These are phyloP conservation scores for Tubulanus polymorphus DNA, from an alignment of 2,888 invertebrate genomes.

Conservation along the genomic window DNA sequence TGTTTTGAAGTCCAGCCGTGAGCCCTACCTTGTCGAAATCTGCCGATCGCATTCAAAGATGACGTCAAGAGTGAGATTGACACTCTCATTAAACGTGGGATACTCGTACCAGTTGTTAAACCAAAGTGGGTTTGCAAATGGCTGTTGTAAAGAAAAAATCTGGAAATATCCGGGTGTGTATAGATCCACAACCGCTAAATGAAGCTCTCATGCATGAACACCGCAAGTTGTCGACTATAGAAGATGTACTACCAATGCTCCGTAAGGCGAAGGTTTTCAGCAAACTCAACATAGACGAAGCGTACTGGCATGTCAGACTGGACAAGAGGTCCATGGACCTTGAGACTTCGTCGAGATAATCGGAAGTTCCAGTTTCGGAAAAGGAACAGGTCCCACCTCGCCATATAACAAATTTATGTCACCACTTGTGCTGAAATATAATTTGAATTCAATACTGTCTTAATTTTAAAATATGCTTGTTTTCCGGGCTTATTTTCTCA, in stretches of 20 bases:
- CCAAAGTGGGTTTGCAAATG: slow-evolving; percentile 20
- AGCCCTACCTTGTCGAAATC: slow-evolving; percentile 8
- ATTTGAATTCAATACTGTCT: too few relatives aligned
- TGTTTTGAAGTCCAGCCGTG: slow-evolving; percentile 8
- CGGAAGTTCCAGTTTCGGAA: too few relatives aligned
- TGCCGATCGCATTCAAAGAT: slow-evolving; percentile 9
- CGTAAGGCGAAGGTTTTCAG: slow-evolving; percentile 1
- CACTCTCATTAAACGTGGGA: slow-evolving; percentile 6
- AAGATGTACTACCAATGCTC: slow-evolving; percentile 10
- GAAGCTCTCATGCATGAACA: slow-evolving; percentile 3
- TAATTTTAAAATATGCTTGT: too few relatives aligned
- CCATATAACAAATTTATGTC: too few relatives aligned
- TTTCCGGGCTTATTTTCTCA: too few relatives aligned
- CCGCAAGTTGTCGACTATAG: slow-evolving; percentile 1
- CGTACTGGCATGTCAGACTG: slow-evolving; percentile 8
- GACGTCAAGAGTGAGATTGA: slow-evolving; percentile 8
- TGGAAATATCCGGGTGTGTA: slow-evolving; percentile 16
- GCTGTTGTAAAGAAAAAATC: slow-evolving; percentile 11
- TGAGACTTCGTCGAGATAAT: too few relatives aligned
- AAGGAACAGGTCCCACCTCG: too few relatives aligned
- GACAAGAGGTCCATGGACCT: slow-evolving; percentile 8
- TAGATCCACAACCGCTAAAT: slow-evolving; percentile 21
- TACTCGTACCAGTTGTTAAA: slow-evolving; percentile 8
- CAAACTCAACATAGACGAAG: slow-evolving; percentile 4
- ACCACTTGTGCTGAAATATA: too few relatives aligned